Percentiles rank a stretch among this genome's conserved stretches.
Evolutionary conservation across 2,888 invertebrate genomes (phyloP).

Genomic region (Coleophora flavipennella): DNA sequence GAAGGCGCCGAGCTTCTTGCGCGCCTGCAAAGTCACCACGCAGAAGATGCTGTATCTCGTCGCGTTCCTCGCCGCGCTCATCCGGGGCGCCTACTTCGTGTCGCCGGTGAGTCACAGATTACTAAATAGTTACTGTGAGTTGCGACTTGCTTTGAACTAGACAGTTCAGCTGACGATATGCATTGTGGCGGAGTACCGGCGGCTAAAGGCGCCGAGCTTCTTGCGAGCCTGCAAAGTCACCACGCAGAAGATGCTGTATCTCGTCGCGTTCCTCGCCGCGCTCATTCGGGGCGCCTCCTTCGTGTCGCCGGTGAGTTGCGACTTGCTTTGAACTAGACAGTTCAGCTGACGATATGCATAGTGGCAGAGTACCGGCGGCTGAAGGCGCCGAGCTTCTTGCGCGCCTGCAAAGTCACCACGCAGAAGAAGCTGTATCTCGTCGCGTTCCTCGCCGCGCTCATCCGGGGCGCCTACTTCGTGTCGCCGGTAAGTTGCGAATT

Average conservation of each 20-base stretch:
- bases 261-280: constrained; percentile 89
- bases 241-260: constrained; percentile 90
- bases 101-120: constrained; percentile 90
- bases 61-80: constrained; percentile 88
- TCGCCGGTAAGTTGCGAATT: too few relatives aligned
- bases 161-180: constrained; percentile 89
- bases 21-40: constrained; percentile 89
- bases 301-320: constrained; percentile 83
- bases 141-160: too few relatives aligned
- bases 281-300: constrained; percentile 91
- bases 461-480: constrained; percentile 91
- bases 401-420: constrained; percentile 89
- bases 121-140: too few relatives aligned
- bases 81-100: constrained; percentile 91
- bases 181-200: constrained; percentile 84
- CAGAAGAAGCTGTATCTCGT: constrained; percentile 92
- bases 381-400: constrained; percentile 85
- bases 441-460: constrained; percentile 88
- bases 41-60: constrained; percentile 92
- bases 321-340: neutral
- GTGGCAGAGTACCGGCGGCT: constrained; percentile 86
- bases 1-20: constrained; percentile 85
- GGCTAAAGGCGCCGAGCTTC: constrained; percentile 87
- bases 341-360: constrained; percentile 82
- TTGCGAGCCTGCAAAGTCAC: constrained; percentile 88